These are phyloP conservation scores for Jacana jacana DNA, from an alignment of 2,113 vertebrate species.

Conservation along the genomic window DNA sequence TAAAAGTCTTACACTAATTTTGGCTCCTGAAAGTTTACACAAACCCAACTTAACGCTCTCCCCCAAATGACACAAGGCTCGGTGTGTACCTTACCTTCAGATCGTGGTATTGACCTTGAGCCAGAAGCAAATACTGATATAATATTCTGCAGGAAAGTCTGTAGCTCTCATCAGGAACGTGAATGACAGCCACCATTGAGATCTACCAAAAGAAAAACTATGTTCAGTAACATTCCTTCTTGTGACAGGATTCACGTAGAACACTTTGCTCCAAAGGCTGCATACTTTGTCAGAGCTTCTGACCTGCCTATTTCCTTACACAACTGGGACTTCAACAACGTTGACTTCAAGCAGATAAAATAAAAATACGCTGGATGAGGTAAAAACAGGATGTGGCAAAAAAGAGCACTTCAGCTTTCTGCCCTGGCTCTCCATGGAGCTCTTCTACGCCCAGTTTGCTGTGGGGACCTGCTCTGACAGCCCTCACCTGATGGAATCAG, in stretches of 20 bases:
- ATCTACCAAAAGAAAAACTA: conserved; percentile 71
- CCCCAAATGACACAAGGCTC: neutral
- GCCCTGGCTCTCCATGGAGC: neutral
- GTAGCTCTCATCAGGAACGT: conserved; percentile 90
- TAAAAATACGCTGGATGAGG: neutral
- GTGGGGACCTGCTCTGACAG: neutral
- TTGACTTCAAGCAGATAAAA: neutral
- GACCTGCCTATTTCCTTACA: neutral
- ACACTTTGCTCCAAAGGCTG: neutral
- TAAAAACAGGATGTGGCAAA: neutral
- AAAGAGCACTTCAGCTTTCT: neutral
- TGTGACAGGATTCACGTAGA: neutral
- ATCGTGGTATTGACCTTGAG: conserved; percentile 88
- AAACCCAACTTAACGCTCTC: neutral
- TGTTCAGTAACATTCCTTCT: neutral
- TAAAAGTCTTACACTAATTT: neutral
- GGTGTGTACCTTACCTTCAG: conserved; percentile 81
- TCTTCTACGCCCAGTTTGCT: neutral
- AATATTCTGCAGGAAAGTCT: conserved; percentile 86
- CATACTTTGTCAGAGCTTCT: neutral
- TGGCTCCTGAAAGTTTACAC: neutral
- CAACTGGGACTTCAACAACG: neutral
- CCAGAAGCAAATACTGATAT: conserved; percentile 90
- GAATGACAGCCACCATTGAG: conserved; percentile 87
- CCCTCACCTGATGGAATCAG: neutral